A percentile compares a stretch with the other conserved stretches of the same genome.
Evolutionary conservation across 2,888 invertebrate species (phyloP).

Genomic region (Nasonia oneida): DNA sequence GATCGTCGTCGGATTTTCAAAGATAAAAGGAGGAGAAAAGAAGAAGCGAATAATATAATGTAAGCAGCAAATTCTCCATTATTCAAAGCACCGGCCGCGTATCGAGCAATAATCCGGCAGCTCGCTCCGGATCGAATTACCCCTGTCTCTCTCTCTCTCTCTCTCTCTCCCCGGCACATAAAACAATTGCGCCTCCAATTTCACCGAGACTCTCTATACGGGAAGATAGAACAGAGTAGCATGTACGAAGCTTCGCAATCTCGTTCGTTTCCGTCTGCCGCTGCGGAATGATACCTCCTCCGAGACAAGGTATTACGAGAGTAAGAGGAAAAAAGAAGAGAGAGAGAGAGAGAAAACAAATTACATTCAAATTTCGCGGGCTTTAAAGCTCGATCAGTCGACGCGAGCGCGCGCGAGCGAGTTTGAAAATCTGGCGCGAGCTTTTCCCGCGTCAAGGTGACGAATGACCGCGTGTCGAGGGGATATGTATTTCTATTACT

Average conservation of each 20-base stretch:
- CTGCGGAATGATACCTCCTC: not conserved
- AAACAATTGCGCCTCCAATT: slow-evolving; percentile 44
- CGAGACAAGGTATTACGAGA: not conserved
- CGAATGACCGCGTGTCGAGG: not conserved
- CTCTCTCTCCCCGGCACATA: not conserved
- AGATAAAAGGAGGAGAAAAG: not conserved
- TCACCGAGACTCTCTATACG: slow-evolving; percentile 11
- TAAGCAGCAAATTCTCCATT: slow-evolving; percentile 22
- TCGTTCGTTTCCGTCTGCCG: not conserved
- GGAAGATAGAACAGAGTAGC: not conserved
- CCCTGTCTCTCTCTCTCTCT: not conserved
- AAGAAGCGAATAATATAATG: not conserved
- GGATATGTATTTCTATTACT: not conserved
- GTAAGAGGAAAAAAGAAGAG: not conserved
- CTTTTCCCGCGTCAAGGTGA: not conserved
- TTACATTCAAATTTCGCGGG: slow-evolving; percentile 6
- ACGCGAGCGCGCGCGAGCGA: not conserved
- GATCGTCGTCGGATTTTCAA: not conserved
- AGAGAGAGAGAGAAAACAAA: not conserved
- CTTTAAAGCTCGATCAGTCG: not conserved
- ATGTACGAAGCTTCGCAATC: slow-evolving; percentile 7
- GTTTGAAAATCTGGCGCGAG: not conserved
- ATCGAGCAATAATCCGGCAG: slow-evolving; percentile 14
- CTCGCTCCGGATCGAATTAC: slow-evolving; percentile 27
- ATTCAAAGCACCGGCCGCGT: not conserved